phyloP scores from a whole-genome alignment of 1,140 invertebrate species.

The Galleria mellonella region DNA sequence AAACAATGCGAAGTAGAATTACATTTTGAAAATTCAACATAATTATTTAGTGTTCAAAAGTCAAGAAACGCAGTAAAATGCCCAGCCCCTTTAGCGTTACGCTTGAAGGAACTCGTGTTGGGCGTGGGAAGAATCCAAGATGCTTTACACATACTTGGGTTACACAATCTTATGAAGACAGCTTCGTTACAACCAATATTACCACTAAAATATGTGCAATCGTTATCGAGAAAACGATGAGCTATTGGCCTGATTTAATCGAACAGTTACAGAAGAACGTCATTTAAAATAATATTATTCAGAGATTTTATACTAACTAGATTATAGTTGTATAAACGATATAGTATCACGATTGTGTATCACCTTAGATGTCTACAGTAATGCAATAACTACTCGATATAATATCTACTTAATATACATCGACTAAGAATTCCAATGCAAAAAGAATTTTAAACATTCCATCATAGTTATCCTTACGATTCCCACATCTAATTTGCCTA shows the following conservation, averaged over 20 bases:
- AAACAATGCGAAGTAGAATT: too few species aligned
- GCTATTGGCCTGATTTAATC: conserved; percentile 8
- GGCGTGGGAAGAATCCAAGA: conserved; percentile 62
- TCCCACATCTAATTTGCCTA: conserved; percentile 34
- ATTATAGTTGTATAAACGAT: too few species aligned
- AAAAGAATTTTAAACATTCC: conserved; percentile 36
- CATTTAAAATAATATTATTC: too few species aligned
- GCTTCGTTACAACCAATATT: conserved; percentile 42
- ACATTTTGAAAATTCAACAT: too few species aligned
- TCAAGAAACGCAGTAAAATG: conserved; percentile 53
- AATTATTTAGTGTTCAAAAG: conserved; percentile 25
- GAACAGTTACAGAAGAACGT: conserved; percentile 10
- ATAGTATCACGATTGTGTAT: too few species aligned
- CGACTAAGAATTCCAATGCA: neutral
- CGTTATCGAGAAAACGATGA: conserved; percentile 2
- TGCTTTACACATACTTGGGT: conserved; percentile 61
- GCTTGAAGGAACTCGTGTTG: conserved; percentile 41
- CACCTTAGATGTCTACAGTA: too few species aligned
- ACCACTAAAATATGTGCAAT: conserved; percentile 21
- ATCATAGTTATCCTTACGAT: conserved; percentile 28
- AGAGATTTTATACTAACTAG: too few species aligned
- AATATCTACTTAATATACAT: too few species aligned
- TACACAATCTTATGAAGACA: conserved; percentile 58
- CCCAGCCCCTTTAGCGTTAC: conserved; percentile 60
- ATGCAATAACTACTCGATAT: too few species aligned